Base-by-base conservation (phyloP, 2,888 invertebrate genomes). In the Lasioglossum vierecki region DNA sequence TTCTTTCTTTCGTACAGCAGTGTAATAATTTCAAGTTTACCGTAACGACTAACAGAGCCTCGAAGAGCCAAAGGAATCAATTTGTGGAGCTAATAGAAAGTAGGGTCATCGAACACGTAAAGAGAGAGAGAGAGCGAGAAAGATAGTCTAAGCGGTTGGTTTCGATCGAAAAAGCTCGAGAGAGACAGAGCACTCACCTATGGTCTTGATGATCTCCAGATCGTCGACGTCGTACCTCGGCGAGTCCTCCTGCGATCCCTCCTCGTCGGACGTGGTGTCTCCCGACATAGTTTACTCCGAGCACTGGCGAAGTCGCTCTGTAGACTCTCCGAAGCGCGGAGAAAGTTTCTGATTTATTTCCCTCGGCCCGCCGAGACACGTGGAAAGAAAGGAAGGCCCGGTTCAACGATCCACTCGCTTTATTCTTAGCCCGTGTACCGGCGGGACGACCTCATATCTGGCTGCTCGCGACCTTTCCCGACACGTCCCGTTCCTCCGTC, bases 201-300 rank as follows among this genome's bases (percentile, higher is more conserved):
- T 98, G 84, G 98, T 98, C 96, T 98, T 98, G 91, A 98, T 96
- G 92, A 98, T 98, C 95, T 98, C 97, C 92, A 98, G 97, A 94
- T 98, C 98, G 89, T 98, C 98, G 91, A 98, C 95, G 93, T 97
- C 96, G 92, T 96, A 97, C 39, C 91, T 89, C 79, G 90, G 91
- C 8, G 90, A 86, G 53, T 94, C 93, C 80, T 94, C 94, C 86
- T 94, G 94, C 22, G 93, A 94, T 81, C 93, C 93, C 79, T 94
- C 94, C 83, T 94, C 94, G 83, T 94, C 94, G 18, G 94, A 94
- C 77, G 91, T 92, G 44, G 84, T 89, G 84, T 91, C 89, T 11
- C 86, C 86, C 63, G 89, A 90, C 92, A 88, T 91, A 81, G 77
- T 88, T 87, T 60, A 72, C 77, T 74, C 15, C 83, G 68, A 68